Base-by-base conservation (phyloP, 2,113 vertebrate genomes). In the Strix uralensis region DNA sequence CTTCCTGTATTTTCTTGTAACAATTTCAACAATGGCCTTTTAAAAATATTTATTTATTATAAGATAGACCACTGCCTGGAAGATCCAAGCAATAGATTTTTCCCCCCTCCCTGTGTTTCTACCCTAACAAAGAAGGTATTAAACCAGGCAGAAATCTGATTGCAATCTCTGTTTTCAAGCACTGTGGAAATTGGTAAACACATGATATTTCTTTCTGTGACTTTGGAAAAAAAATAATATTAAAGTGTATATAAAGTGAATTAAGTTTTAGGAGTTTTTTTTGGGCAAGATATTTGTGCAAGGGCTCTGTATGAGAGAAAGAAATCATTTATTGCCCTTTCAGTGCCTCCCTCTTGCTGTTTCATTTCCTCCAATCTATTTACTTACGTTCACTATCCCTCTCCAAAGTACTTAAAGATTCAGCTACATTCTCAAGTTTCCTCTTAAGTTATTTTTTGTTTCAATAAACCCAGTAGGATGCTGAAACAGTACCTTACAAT, bases 91-190 rank as follows among this genome's bases (percentile, higher is more conserved):
- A 93, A 57, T 55, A 75, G 18, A 70, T 88, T 84, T 87, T 38
- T 3, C 4, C 13, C 22, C 7, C 8, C 25, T 42, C 5, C 7
- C 2, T 62, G 20, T 77, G 36, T 83, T 82, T 88, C 26, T 23
- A 66, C 77, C 29, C n/a, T 58, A 91, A 52, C 19, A 86, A 95
- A 69, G 74, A 86, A 71, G 2, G 42, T 86, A 86, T 91, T 92
- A 93, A 95, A 75, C 12, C 25, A 47, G 75, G 20, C 51, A 95
- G 61, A 91, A 88, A 86, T 70, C 61, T 86, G 70, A 94, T 91
- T 80, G 34, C 49, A 86, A 32, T 47, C 47, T 82, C 78, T 62
- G 32, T 88, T 88, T 86, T 74, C 46, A 88, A 93, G 29, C 15
- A 86, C 10, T 83, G 42, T 73, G 40, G 51, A 86, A 86, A 80